Evolutionary conservation across 2,113 vertebrate genomes (phyloP).

Genomic region (Dissostichus mawsoni): DNA sequence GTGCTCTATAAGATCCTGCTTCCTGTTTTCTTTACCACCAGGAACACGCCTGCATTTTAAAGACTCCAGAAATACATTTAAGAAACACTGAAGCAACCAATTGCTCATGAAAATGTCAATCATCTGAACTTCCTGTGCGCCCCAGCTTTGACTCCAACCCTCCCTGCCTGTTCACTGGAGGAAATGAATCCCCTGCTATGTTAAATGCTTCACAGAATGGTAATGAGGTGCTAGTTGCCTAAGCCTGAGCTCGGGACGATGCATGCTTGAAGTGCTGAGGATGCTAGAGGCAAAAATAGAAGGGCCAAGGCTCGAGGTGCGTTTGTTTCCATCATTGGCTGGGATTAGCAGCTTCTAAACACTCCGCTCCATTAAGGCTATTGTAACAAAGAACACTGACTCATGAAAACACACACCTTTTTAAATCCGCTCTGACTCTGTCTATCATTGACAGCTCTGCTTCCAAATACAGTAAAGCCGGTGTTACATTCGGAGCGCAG

Average conservation of each 20-base stretch:
- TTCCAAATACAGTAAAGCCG: slow-evolving; percentile 27
- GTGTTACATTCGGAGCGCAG: slow-evolving; percentile 11
- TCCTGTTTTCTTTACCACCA: background rate
- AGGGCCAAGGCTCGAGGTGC: slow-evolving; percentile 40
- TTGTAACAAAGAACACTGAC: slow-evolving; percentile 35
- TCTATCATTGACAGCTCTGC: background rate
- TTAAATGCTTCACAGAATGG: slow-evolving; percentile 72
- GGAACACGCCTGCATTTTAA: background rate
- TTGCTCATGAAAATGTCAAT: slow-evolving; percentile 18
- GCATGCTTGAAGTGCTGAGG: slow-evolving; percentile 66
- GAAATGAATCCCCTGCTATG: slow-evolving; percentile 56
- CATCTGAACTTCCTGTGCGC: slow-evolving; percentile 22
- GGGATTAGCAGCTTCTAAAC: slow-evolving; percentile 70
- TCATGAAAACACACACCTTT: slow-evolving; percentile 11
- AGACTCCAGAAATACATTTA: background rate
- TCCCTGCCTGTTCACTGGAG: slow-evolving; percentile 3
- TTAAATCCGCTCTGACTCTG: slow-evolving; percentile 5
- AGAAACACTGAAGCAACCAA: slow-evolving; percentile 21
- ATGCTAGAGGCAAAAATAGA: slow-evolving; percentile 77
- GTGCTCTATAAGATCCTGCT: background rate
- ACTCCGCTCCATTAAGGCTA: slow-evolving; percentile 45
- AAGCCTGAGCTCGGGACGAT: slow-evolving; percentile 33
- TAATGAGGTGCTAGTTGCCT: slow-evolving; percentile 76
- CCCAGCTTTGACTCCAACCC: slow-evolving; percentile 16
- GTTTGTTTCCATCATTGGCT: slow-evolving; percentile 58